Evolutionary conservation across 2,113 vertebrate species (phyloP).

Genomic region (Budorcas taxicolor): DNA sequence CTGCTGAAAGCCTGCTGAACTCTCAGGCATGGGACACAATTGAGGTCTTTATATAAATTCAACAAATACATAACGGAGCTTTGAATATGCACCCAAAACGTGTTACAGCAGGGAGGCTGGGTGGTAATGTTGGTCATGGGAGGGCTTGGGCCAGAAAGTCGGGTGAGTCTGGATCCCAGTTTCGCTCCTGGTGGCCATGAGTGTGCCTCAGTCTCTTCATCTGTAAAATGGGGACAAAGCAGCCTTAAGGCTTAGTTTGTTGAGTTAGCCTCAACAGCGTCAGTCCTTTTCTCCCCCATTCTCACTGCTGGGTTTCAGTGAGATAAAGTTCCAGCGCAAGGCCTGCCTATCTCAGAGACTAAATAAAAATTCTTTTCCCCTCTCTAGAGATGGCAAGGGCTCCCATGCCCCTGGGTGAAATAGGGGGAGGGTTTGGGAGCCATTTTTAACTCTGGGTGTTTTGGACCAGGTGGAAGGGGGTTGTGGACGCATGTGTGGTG

Average conservation of each 20-base stretch:
- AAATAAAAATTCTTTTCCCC: neutral
- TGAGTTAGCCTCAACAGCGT: neutral
- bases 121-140: neutral
- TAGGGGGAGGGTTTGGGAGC: neutral
- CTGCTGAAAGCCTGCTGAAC: neutral
- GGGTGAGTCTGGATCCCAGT: neutral
- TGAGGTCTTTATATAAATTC: neutral
- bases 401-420: neutral
- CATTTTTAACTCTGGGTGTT: neutral
- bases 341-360: neutral
- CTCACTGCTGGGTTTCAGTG: neutral
- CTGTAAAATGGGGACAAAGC: neutral
- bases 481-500: accelerated
- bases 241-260: neutral
- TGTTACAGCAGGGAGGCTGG: neutral
- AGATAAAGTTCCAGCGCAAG: neutral
- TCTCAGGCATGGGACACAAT: neutral
- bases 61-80: accelerated
- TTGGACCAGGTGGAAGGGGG: neutral
- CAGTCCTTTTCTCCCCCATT: neutral
- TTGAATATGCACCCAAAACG: neutral
- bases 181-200: neutral
- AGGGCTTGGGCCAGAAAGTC: neutral
- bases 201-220: neutral
- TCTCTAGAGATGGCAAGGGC: neutral